Evolutionary conservation across 2,888 invertebrate genomes (phyloP), one percentile per base, ranked within the genome.

Genomic region (Oxyscelio sp.): DNA sequence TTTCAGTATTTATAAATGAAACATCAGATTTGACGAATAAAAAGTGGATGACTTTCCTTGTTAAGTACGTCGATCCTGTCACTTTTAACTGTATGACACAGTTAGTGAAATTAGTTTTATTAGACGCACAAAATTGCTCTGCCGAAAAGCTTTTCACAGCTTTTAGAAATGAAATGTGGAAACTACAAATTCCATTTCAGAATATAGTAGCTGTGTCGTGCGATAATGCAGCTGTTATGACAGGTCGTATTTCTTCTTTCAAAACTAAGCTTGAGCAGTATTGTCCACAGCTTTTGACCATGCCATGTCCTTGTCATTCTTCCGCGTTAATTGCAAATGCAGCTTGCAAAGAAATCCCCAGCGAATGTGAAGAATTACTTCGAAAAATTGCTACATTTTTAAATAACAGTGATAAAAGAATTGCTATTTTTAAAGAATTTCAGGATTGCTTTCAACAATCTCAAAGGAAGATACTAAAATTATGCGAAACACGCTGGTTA

Each of bases 121-220:
- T 80, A 1, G 65, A 80, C n/a, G 71, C 71, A 11, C n/a, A 5
- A 27, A 43, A 80, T 58, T 52, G 48, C 4, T 4, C 15, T 8
- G 77, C 77, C 13, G 61, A 59, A 9, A 78, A 78, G 11, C 15
- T 68, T 1, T 68, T 84, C 40, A 22, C 27, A 27, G 77, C 77
- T 15, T 86, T 73, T 13, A 17, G 31, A 40, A 50, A 73, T 31
- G 40, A 31, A n/a, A 24, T 87, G 58, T 48, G 15, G 38, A 56
- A 58, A 15, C 27, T 63, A 31, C 17, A 83, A 45, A 85, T 87
- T 68, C 81, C 83, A 0, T 71, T 87, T 31, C 11, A 19, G n/a
- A 81, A 81, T n/a, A 77, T 84, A 48, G 22, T 84, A 1, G 87
- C 66, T 17, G 43, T 84, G 19, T 61, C 80, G 19, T 84, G 78